Evolutionary conservation across 2,888 invertebrate species (phyloP).

Genomic region (Prenolepis imparis): DNA sequence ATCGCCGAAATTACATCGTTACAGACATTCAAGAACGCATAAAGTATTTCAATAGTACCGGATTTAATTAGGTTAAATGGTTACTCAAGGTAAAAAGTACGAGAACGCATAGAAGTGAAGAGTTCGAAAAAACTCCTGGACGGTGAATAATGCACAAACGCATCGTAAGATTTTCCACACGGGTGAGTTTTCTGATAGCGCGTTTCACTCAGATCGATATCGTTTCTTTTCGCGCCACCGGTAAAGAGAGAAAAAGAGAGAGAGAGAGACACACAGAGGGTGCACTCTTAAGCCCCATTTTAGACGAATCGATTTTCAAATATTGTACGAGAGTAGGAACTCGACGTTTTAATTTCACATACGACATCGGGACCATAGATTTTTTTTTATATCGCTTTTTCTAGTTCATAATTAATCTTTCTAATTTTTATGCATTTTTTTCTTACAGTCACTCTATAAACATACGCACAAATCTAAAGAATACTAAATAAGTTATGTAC

Average conservation of each 20-base stretch:
- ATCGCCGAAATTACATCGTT: conserved; percentile 1
- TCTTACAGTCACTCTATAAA: neutral
- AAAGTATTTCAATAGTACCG: conserved; percentile 25
- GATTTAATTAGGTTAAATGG: conserved; percentile 47
- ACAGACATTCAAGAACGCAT: neutral
- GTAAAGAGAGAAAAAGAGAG: neutral
- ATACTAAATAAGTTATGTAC: neutral
- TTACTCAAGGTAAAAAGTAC: conserved; percentile 39
- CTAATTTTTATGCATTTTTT: neutral
- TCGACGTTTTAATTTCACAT: conserved; percentile 45
- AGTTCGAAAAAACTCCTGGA: conserved; percentile 47
- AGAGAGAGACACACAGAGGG: conserved; percentile 14
- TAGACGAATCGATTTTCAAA: conserved; percentile 53
- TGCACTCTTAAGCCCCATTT: conserved; percentile 53
- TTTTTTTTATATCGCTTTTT: neutral
- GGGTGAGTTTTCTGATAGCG: conserved; percentile 50
- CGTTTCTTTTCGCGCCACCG: conserved; percentile 50
- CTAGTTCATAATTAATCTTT: neutral
- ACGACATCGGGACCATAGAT: neutral
- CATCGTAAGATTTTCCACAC: conserved; percentile 53
- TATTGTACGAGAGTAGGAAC: conserved; percentile 22
- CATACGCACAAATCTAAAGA: neutral
- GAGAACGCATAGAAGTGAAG: neutral
- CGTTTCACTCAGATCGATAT: conserved; percentile 53
- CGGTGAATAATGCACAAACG: conserved; percentile 54